Conservation (phyloP, 2,113 vertebrate genomes). For the Amazona guildingii region DNA sequence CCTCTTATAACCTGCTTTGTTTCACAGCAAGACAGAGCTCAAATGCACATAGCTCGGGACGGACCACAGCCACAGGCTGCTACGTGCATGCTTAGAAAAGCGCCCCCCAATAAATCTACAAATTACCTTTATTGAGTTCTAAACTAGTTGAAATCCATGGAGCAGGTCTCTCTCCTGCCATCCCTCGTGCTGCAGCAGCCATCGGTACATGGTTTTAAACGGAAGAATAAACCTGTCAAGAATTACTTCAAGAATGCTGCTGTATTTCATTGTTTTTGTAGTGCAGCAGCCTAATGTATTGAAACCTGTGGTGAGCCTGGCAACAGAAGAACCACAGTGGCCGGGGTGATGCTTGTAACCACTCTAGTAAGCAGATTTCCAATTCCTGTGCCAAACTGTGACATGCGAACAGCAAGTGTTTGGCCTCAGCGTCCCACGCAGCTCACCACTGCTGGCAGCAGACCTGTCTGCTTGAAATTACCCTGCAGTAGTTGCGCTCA, state of each 20-base stretch:
- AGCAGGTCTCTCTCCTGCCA: neutral
- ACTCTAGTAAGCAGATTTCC: neutral
- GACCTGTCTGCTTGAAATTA: neutral
- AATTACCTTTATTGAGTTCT: neutral
- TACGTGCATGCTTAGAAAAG: neutral
- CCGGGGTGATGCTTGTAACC: neutral
- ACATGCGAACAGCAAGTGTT: neutral
- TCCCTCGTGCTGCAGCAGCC: neutral
- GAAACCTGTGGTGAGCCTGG: neutral
- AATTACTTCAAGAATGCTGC: neutral
- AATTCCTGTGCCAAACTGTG: neutral
- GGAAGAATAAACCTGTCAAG: neutral
- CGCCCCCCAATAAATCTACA: neutral
- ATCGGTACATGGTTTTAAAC: neutral
- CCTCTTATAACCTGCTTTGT: neutral
- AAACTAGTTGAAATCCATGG: neutral
- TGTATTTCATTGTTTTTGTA: neutral
- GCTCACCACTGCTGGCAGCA: neutral
- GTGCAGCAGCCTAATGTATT: neutral
- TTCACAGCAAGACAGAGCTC: neutral
- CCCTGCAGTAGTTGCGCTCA: neutral
- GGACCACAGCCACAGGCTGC: neutral
- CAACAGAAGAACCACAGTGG: neutral
- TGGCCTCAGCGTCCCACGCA: neutral
- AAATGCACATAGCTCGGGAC: accelerated